Evolutionary conservation across 2,888 invertebrate genomes (phyloP), one percentile per base, ranked within the genome.

Genomic region (Epistrophe grossulariae): DNA sequence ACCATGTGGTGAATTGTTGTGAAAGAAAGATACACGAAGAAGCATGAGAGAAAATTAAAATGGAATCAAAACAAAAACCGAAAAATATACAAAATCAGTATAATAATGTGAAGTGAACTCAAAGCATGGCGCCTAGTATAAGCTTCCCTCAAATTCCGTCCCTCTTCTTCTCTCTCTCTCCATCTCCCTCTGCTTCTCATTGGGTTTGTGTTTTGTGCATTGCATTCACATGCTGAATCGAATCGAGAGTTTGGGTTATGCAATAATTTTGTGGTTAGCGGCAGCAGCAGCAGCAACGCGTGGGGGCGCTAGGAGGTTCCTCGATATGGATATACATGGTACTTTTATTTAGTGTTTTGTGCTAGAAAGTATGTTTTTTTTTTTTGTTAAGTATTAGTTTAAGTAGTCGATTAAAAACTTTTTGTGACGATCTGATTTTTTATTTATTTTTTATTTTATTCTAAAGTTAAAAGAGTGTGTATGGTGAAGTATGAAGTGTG

Each of bases 41-140:
- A 43, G 11, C 68, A 78, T 71, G 79, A 76, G 79, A 24, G 72
- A 87, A 87, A 83, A 83, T 79, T 74, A 70, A 76, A 79, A 57
- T 76, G 83, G 83, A 87, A 87, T 87, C 87, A 87, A 87, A 87
- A 87, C 79, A 87, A 87, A 87, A 87, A 82, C 82, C 85, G 78
- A 82, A 82, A 82, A 85, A 66, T 31, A 78, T 60, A 84, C 77
- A 80, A 80, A 84, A 79, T 40, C 35, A 19, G 35, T 15, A 76
- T 72, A 2, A 52, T 11, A 7, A 24, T 52, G 45, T 28, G 64
- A 43, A 31, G 48, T 55, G 68, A 66, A 77, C 68, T 73, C 81
- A 35, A 35, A 81, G 82, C 78, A 79, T 82, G 85, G 82, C 85
- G 85, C 85, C 82, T 85, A 52, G 78, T 40, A 2, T 79, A 74